Conservation (phyloP, 1,140 invertebrate species). For the Drosophila elegans region DNA sequence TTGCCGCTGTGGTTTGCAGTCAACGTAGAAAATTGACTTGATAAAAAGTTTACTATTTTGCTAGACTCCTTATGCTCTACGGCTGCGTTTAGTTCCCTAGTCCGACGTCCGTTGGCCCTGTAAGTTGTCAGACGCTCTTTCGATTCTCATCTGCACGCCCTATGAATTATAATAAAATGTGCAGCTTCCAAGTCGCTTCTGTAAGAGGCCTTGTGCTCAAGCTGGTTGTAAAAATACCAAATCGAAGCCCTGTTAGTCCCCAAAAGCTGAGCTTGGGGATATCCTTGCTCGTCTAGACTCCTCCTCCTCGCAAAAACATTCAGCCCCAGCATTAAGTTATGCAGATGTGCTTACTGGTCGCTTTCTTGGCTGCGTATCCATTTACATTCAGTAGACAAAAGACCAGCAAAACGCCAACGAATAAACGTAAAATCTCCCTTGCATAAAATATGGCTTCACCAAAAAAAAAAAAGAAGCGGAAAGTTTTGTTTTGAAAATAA, state of each 20-base stretch:
- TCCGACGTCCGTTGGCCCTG: constrained; percentile 21
- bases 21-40: constrained; percentile 81
- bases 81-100: constrained; percentile 28
- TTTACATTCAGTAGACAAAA: constrained; percentile 28
- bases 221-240: background rate
- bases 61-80: constrained; percentile 29
- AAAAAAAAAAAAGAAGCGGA: no score
- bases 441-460: background rate
- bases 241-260: constrained; percentile 11
- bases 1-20: constrained; percentile 70
- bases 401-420: constrained; percentile 7
- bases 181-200: background rate
- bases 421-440: constrained; percentile 33
- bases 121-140: constrained; percentile 59
- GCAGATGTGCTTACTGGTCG: constrained; percentile 11
- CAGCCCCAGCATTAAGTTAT: constrained; percentile 10
- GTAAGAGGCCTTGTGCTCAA: constrained; percentile 4
- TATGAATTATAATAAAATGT: constrained; percentile 78
- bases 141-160: constrained; percentile 61
- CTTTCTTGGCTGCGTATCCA: constrained; percentile 26
- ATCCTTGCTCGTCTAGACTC: background rate
- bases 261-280: constrained; percentile 5
- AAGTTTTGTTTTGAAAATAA: no score
- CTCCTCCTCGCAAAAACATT: no score
- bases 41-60: constrained; percentile 74